These are phyloP conservation scores for Cerceris rybyensis DNA, from an alignment of 2,888 invertebrate genomes.

Conservation along the genomic window DNA sequence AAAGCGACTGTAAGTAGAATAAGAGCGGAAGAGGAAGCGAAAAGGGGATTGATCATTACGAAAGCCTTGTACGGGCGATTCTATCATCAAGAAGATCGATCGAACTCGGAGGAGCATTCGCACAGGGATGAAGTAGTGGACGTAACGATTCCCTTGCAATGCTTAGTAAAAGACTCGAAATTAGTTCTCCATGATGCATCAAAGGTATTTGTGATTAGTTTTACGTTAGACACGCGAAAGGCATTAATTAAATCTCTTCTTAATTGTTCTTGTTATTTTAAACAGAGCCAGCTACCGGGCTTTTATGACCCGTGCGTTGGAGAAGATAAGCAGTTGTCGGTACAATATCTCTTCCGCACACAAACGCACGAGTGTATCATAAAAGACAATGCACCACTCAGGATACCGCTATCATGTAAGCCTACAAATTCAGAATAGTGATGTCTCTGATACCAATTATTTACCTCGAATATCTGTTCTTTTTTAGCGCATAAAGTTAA, in stretches of 20 bases:
- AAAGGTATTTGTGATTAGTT: slow-evolving; percentile 86
- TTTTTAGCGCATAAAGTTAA: slow-evolving; percentile 81
- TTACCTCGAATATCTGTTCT: slow-evolving; percentile 7
- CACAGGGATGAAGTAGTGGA: slow-evolving; percentile 87
- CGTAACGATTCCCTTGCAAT: slow-evolving; percentile 97
- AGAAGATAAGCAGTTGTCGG: slow-evolving; percentile 93
- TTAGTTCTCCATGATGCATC: slow-evolving; percentile 92
- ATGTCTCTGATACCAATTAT: neutral
- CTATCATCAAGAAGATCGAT: slow-evolving; percentile 73
- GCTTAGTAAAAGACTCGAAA: slow-evolving; percentile 95
- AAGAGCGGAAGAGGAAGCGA: slow-evolving; percentile 90
- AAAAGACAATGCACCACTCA: slow-evolving; percentile 90
- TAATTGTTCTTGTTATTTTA: too few relatives aligned
- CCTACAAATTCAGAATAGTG: slow-evolving; percentile 43
- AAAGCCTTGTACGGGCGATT: slow-evolving; percentile 92
- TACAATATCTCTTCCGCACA: slow-evolving; percentile 93
- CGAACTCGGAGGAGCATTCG: slow-evolving; percentile 66
- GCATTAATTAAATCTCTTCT: too few relatives aligned
- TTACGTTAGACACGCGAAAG: neutral
- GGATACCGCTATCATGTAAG: slow-evolving; percentile 90
- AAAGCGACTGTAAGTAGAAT: slow-evolving; percentile 93
- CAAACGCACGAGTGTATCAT: slow-evolving; percentile 91
- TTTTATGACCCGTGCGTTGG: slow-evolving; percentile 98
- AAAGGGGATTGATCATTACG: slow-evolving; percentile 92
- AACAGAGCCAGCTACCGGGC: slow-evolving; percentile 95